phyloP scores from a whole-genome alignment of 2,797 vertebrate species.

The Channa striata region DNA sequence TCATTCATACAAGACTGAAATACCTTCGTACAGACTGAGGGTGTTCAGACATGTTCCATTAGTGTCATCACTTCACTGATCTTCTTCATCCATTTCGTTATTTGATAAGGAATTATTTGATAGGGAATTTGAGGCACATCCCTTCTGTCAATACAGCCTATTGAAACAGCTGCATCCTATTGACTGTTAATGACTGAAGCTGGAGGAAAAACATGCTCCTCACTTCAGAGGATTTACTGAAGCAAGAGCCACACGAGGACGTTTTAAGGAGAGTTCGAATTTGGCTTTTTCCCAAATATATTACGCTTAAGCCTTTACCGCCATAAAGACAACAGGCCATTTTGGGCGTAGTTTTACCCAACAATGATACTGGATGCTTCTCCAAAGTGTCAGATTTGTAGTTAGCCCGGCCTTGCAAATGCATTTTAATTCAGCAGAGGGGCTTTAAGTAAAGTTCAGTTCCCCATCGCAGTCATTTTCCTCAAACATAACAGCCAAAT shows the following conservation, averaged over 20 bases:
- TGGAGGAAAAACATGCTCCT: slow-evolving; percentile 33
- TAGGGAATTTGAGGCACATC: slow-evolving; percentile 38
- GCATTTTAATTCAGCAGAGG: not conserved
- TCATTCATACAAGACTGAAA: not conserved
- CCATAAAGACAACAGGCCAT: not conserved
- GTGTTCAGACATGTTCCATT: slow-evolving; percentile 23
- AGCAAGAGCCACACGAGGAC: slow-evolving; percentile 33
- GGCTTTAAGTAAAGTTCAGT: slow-evolving; percentile 5
- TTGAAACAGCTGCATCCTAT: slow-evolving; percentile 43
- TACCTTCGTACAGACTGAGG: slow-evolving; percentile 2
- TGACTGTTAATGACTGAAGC: slow-evolving; percentile 42
- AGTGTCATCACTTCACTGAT: not conserved
- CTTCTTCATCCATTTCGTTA: slow-evolving; percentile 21
- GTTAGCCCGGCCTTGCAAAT: slow-evolving; percentile 1
- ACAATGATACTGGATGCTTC: not conserved
- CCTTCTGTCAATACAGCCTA: slow-evolving; percentile 33
- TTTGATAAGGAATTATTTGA: slow-evolving; percentile 43
- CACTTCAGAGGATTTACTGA: slow-evolving; percentile 43
- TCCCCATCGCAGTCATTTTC: not conserved
- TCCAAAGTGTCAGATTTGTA: slow-evolving; percentile 31
- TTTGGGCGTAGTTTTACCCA: not conserved
- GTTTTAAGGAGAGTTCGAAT: slow-evolving; percentile 19
- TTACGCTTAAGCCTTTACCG: not conserved
- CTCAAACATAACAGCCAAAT: too few relatives aligned
- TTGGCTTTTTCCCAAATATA: slow-evolving; percentile 25